phyloP scores from a whole-genome alignment of 92 coral and sea anemone genomes.

The Parazoanthus swiftii region DNA sequence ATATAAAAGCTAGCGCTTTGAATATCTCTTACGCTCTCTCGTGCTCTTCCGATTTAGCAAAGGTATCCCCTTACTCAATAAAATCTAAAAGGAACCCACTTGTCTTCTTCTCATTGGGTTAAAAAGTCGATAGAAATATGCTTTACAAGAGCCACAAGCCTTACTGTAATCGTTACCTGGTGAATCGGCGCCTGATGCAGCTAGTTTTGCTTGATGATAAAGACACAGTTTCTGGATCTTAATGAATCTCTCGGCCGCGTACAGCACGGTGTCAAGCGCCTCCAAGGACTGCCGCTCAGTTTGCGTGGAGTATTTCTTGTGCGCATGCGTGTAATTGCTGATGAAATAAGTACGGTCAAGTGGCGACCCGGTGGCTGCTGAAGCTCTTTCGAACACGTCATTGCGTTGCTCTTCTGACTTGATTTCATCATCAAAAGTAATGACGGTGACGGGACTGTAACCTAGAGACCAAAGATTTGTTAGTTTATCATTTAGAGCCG shows the following conservation, averaged over 20 bases:
- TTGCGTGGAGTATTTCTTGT: constrained; percentile 29
- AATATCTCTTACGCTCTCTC: no score
- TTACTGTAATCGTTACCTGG: no score
- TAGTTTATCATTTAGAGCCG: no score
- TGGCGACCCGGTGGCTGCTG: constrained; percentile 74
- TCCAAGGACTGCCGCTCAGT: constrained; percentile 43
- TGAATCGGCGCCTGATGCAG: no score
- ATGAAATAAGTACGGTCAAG: constrained; percentile 73
- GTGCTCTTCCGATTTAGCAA: no score
- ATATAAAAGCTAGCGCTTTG: no score
- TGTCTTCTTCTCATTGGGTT: no score
- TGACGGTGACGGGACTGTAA: constrained; percentile 79
- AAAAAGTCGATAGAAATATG: no score
- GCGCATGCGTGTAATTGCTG: constrained; percentile 59
- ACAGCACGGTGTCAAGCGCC: constrained; percentile 62
- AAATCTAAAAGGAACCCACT: no score
- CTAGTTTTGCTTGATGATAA: no score
- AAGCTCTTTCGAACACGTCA: constrained; percentile 59
- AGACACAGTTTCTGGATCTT: constrained; percentile 56
- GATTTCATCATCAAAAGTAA: constrained; percentile 70
- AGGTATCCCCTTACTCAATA: no score
- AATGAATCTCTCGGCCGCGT: constrained; percentile 73
- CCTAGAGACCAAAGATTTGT: constrained; percentile 38
- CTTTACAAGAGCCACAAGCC: no score
- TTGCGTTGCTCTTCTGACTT: constrained; percentile 54